phyloP scores from a whole-genome alignment of 2,113 vertebrate species.

The Anhinga anhinga region DNA sequence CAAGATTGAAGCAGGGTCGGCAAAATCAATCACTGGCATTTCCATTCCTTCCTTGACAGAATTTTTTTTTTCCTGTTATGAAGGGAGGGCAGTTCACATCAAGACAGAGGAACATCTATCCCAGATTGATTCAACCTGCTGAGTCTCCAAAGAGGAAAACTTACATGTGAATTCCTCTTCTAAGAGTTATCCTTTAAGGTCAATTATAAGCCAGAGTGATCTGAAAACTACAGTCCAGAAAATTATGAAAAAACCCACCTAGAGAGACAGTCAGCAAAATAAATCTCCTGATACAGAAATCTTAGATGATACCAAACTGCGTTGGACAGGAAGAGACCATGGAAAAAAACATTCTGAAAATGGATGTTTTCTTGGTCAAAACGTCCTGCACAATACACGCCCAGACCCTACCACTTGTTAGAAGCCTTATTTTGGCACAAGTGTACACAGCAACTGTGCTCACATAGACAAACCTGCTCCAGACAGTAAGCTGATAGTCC shows the following conservation, averaged over 20 bases:
- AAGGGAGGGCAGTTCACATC: not conserved
- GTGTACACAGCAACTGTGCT: not conserved
- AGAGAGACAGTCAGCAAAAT: not conserved
- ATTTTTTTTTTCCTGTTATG: not conserved
- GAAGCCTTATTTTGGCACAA: not conserved
- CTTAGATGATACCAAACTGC: not conserved
- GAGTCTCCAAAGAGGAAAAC: not conserved
- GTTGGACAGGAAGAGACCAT: not conserved
- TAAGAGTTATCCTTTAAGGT: not conserved
- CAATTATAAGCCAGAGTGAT: not conserved
- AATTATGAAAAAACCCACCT: rapidly evolving
- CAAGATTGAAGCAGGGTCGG: not conserved
- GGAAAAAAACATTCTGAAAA: not conserved
- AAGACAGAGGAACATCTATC: not conserved
- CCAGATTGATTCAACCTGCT: not conserved
- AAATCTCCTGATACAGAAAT: not conserved
- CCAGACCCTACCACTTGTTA: not conserved
- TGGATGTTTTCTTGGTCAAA: not conserved
- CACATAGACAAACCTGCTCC: not conserved
- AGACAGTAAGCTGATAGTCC: not conserved
- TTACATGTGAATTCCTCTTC: not conserved
- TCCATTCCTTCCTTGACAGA: not conserved
- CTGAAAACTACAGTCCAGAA: not conserved
- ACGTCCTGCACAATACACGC: not conserved
- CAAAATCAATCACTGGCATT: not conserved